Evolutionary conservation across 2,888 invertebrate species (phyloP), one percentile per base, ranked within the genome.

Genomic region (Ferrisia virgata): DNA sequence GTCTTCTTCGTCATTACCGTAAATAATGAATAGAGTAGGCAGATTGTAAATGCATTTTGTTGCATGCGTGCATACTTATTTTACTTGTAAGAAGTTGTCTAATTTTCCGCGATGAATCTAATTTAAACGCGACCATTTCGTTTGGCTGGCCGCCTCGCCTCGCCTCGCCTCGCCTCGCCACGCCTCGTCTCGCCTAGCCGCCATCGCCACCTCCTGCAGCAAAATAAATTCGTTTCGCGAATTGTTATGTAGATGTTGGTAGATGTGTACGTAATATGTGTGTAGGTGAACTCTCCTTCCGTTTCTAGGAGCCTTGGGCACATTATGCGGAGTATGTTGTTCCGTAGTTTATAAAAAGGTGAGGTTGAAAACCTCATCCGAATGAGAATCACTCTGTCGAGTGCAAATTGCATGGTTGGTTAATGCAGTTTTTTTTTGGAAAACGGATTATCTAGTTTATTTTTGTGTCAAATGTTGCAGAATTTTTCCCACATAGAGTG

Each of bases 11-110:
- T 72, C 72, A 72, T 72, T 72, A 72, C 72, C 72, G 72, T 72
- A 72, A 72, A 72, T 72, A 72, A 72, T 72, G 72, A n/a, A 72
- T 72, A 72, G 72, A 72, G 72, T 72, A 72, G 72, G 72, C 72
- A 72, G 72, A 72, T 72, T 72, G 72, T 72, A 33, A 72, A 72
- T 72, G 72, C 72, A 72, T 72, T 33, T 72, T 72, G 72, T 72
- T 72, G 72, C 72, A 72, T 72, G 72, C 72, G 33, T 72, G 33
- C 33, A 33, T 72, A 25, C 33, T 72, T 72, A 25, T 72, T 72
- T 33, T 36, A 11, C 33, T 72, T 33, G 31, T 72, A 25, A 33
- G 72, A 72, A 72, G 11, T 72, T 72, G 72, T 72, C 72, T 72
- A 72, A 72, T 72, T 72, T 72, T 72, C 72, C 72, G 72, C 72